These are phyloP conservation scores for Aix galericulata DNA, from an alignment of 2,113 vertebrate genomes.

Conservation along the genomic window DNA sequence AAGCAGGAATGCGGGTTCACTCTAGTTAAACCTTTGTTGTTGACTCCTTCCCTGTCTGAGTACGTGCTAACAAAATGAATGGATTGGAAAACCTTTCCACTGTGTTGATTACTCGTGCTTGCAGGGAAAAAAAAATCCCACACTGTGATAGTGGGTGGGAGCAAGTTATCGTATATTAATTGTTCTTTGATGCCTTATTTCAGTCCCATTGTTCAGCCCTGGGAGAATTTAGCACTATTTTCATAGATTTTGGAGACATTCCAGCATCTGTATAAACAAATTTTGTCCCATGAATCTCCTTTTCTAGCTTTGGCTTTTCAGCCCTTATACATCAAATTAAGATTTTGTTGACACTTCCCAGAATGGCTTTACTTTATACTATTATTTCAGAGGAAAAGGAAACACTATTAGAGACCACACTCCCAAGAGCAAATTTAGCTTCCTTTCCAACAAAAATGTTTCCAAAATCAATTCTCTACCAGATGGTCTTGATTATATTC, in stretches of 20 bases:
- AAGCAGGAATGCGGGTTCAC: neutral
- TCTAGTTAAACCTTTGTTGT: neutral
- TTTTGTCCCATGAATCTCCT: constrained; percentile 8
- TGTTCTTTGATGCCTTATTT: constrained; percentile 28
- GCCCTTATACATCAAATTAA: neutral
- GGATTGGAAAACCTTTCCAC: neutral
- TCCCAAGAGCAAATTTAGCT: constrained; percentile 29
- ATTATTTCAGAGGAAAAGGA: constrained; percentile 58
- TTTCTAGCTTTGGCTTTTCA: constrained; percentile 35
- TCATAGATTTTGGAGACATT: constrained; percentile 31
- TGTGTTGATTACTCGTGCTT: neutral
- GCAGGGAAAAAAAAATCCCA: neutral
- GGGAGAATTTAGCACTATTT: neutral
- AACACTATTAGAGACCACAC: neutral
- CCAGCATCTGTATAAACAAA: constrained; percentile 35
- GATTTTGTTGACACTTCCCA: constrained; percentile 39
- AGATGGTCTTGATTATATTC: neutral
- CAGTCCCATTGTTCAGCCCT: constrained; percentile 16
- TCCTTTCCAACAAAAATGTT: constrained; percentile 43
- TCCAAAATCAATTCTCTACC: neutral
- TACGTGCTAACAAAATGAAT: neutral
- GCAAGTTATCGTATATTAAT: constrained; percentile 6
- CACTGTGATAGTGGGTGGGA: neutral
- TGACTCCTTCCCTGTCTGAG: neutral
- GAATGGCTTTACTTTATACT: constrained; percentile 26